Base-by-base conservation (phyloP, 1,140 invertebrate genomes). In the Drosophila orosa region DNA sequence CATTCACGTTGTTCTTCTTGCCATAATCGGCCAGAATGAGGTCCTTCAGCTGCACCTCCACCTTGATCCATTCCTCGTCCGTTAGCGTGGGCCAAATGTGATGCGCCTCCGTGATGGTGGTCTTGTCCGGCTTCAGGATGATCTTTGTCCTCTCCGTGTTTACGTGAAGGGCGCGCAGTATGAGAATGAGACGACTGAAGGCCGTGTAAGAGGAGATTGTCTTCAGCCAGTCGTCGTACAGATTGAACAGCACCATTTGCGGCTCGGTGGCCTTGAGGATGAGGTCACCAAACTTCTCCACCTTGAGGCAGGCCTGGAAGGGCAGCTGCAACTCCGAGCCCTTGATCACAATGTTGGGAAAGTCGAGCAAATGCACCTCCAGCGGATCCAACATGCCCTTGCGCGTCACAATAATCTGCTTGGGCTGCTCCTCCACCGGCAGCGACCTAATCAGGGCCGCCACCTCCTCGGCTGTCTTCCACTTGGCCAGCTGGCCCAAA, bases 391-490 rank as follows among this genome's bases (percentile, higher is more conserved):
- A 96, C 98, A 99, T 99, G 92, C 98, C 98, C 91, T 99, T 99
- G 90, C 99, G 94, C 0, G 99, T 99, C 15, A 99, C 99, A 92
- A 99, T 99, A 91, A 99, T 99, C 93, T 99, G 99, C 92, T 99
- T 99, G 0, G 99, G 99, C 92, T 99, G 99, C 94, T 99, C 99
- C 94, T 99, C 99, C 12, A 99, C 99, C 0, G 99, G 99, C 39
- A 99, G 92, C 0, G 99, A 99, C 50, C 99, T 95, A 95, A 99
- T 99, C 52, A 99, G 93, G 47, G 99, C 99, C 6, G 99, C 99
- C 15, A 99, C 99, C 97, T 99, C 99, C 93, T 99, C 99, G 52
- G 99, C 99, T 8, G 98, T 99, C 93, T 99, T 99, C 99, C 99
- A 99, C 93, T 99, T 99, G 3, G 99, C 99, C 91, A 99, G 93